These are phyloP conservation scores for Nebria brevicollis DNA, from an alignment of 2,888 invertebrate genomes.

Conservation along the genomic window DNA sequence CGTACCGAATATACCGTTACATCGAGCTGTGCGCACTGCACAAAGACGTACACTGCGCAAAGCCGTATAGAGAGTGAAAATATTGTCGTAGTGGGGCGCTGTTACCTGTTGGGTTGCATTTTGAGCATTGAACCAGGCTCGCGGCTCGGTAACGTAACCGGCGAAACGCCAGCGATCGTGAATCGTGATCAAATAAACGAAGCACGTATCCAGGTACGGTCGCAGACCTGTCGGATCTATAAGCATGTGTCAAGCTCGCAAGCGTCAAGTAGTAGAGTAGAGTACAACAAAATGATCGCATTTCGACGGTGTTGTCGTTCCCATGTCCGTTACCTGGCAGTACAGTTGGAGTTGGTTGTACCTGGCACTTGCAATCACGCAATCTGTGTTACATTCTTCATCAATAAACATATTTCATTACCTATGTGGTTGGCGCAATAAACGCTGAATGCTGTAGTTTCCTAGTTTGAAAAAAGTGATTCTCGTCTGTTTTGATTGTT, in stretches of 20 bases:
- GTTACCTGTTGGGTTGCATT: slow-evolving; percentile 33
- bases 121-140: slow-evolving; percentile 2
- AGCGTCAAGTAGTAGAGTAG: neutral
- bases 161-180: neutral
- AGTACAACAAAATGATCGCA: slow-evolving; percentile 5
- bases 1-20: slow-evolving; percentile 35
- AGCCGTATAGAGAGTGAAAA: slow-evolving; percentile 25
- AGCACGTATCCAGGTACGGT: slow-evolving; percentile 23
- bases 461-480: too few relatives aligned
- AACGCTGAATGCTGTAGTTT: neutral
- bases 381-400: neutral
- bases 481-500: neutral
- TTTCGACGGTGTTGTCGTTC: neutral
- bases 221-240: slow-evolving; percentile 10
- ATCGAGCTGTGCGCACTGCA: slow-evolving; percentile 31
- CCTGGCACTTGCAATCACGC: too few relatives aligned
- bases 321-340: neutral
- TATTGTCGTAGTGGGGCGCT: slow-evolving; percentile 23
- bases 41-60: slow-evolving; percentile 25
- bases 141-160: neutral
- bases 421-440: neutral
- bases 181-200: slow-evolving; percentile 27
- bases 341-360: neutral
- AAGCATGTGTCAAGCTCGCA: neutral
- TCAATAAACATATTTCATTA: neutral